Evolutionary conservation across 2,888 invertebrate genomes (phyloP).

Genomic region (Trachelus tabidus): DNA sequence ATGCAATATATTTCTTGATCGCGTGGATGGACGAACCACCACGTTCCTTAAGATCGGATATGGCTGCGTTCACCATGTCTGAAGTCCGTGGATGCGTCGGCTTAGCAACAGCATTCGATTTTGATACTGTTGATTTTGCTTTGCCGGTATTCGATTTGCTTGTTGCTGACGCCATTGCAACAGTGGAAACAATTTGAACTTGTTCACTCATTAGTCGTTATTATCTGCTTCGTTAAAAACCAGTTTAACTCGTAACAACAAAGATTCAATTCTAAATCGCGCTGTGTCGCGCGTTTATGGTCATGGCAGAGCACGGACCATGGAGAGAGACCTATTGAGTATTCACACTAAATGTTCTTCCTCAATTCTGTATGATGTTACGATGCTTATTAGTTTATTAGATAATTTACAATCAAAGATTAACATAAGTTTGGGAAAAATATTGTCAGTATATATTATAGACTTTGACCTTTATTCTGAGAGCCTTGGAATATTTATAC

Average conservation of each 20-base stretch:
- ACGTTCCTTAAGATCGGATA: slow-evolving; percentile 67
- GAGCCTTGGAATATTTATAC: neutral
- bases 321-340: slow-evolving; percentile 18
- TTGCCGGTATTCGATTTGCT: neutral
- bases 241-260: neutral
- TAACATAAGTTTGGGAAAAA: neutral
- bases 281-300: neutral
- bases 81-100: slow-evolving; percentile 66
- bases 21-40: slow-evolving; percentile 70
- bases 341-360: slow-evolving; percentile 11
- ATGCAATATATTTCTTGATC: slow-evolving; percentile 73
- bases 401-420: neutral
- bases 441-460: neutral
- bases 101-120: slow-evolving; percentile 54
- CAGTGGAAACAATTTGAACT: neutral
- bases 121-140: slow-evolving; percentile 6
- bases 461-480: neutral
- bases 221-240: neutral
- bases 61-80: slow-evolving; percentile 70
- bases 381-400: neutral
- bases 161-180: neutral
- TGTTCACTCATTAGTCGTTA: neutral
- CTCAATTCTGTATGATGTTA: slow-evolving; percentile 12
- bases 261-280: neutral
- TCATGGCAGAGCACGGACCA: slow-evolving; percentile 19